phyloP scores from a whole-genome alignment of 2,113 vertebrate species.

The Octodon degus region DNA sequence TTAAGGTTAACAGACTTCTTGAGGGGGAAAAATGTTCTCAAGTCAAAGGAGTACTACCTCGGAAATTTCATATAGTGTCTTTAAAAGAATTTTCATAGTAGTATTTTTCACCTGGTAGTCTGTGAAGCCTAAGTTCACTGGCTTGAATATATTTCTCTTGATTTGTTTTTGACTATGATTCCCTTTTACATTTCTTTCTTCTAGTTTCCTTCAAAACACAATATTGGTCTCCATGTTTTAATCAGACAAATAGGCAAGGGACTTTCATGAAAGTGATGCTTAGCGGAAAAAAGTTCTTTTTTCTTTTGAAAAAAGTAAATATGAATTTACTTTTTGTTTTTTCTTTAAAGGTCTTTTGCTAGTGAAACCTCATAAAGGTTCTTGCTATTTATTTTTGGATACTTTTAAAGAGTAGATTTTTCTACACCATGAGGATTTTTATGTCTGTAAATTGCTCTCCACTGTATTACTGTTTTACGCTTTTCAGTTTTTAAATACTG shows the following conservation, averaged over 20 bases:
- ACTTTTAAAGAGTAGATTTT: slow-evolving; percentile 40
- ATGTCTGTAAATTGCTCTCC: slow-evolving; percentile 43
- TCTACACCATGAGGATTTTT: slow-evolving; percentile 36
- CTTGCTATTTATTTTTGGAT: neutral
- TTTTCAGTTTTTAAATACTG: slow-evolving; percentile 77
- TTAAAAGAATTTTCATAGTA: neutral
- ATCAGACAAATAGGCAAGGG: neutral
- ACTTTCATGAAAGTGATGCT: neutral
- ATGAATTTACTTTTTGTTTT: neutral
- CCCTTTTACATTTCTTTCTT: neutral
- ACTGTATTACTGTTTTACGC: slow-evolving; percentile 28
- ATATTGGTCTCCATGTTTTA: neutral
- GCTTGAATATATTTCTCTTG: slow-evolving; percentile 19
- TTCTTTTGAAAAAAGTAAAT: neutral
- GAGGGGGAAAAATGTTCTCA: slow-evolving; percentile 55
- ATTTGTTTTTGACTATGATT: slow-evolving; percentile 31
- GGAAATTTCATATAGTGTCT: slow-evolving; percentile 50
- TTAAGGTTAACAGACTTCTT: slow-evolving; percentile 57
- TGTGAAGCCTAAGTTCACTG: neutral
- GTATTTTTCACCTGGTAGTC: neutral
- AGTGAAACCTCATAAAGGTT: slow-evolving; percentile 25
- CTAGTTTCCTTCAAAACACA: slow-evolving; percentile 7
- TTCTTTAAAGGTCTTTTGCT: neutral
- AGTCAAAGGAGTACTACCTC: slow-evolving; percentile 60
- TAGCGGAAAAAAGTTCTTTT: neutral